Conservation (phyloP, 2,888 invertebrate species). For the Onchidella celtica region DNA sequence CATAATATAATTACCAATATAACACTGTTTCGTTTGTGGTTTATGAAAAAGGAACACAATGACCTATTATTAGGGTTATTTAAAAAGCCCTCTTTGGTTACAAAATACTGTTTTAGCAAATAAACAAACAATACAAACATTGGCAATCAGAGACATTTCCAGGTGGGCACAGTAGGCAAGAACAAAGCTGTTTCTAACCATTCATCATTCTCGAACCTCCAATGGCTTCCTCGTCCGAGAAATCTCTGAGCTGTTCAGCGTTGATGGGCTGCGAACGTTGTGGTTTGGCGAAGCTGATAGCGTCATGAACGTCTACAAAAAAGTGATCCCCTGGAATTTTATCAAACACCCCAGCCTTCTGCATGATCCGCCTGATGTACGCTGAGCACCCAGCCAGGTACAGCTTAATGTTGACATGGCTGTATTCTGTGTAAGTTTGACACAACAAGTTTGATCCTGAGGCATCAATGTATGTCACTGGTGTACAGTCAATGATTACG, state of each 20-base stretch:
- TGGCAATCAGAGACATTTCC: no score
- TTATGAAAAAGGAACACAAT: no score
- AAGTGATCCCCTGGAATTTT: conserved; percentile 64
- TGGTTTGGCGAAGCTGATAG: conserved; percentile 65
- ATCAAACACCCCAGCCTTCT: conserved; percentile 65
- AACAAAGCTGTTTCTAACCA: no score
- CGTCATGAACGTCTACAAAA: conserved; percentile 67
- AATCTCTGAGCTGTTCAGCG: conserved; percentile 62
- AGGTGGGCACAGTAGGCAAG: no score
- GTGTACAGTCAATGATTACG: conserved; percentile 69
- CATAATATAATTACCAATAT: no score
- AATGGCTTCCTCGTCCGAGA: conserved; percentile 69
- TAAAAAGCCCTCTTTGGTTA: no score
- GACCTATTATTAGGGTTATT: no score
- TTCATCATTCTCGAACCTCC: no score
- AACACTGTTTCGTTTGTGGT: no score
- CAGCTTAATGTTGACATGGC: conserved; percentile 70
- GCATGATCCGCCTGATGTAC: conserved; percentile 65
- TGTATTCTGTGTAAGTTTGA: conserved; percentile 70
- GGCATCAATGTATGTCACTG: conserved; percentile 71
- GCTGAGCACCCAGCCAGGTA: conserved; percentile 65
- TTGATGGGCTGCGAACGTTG: conserved; percentile 62
- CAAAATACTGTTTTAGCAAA: no score
- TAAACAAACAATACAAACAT: no score
- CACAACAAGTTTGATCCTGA: conserved; percentile 70